Evolutionary conservation across 1,140 invertebrate species (phyloP).

Genomic region (Brachionus asplanchnoidis): DNA sequence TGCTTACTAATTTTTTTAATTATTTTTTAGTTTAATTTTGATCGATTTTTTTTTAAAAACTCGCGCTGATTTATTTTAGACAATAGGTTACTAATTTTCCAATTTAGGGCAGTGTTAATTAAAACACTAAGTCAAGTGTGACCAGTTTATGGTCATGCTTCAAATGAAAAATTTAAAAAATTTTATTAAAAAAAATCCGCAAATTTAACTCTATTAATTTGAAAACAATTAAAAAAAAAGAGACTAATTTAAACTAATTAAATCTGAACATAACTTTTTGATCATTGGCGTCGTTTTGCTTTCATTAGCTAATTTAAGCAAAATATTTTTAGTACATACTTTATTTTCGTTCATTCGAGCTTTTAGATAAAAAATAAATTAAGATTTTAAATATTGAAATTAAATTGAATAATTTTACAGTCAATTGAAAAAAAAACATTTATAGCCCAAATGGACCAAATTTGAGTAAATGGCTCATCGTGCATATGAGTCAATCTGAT

Average conservation of each 20-base stretch:
- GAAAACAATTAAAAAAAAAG: neutral
- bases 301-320: neutral
- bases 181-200: neutral
- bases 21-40: neutral
- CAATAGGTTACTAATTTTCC: neutral
- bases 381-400: too few species aligned
- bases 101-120: neutral
- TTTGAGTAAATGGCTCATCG: constrained; percentile 5
- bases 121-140: neutral
- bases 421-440: neutral
- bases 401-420: neutral
- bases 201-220: neutral
- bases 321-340: neutral
- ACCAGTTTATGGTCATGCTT: neutral
- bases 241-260: neutral
- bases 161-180: neutral
- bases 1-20: neutral
- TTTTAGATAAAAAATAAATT: too few species aligned
- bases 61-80: neutral
- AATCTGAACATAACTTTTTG: neutral
- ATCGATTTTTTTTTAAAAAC: neutral
- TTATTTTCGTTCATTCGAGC: neutral
- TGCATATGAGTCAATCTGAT: neutral
- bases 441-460: constrained; percentile 8
- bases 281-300: neutral